These are phyloP conservation scores for Pasiphila rectangulata DNA, from an alignment of 2,888 invertebrate species.

Conservation along the genomic window DNA sequence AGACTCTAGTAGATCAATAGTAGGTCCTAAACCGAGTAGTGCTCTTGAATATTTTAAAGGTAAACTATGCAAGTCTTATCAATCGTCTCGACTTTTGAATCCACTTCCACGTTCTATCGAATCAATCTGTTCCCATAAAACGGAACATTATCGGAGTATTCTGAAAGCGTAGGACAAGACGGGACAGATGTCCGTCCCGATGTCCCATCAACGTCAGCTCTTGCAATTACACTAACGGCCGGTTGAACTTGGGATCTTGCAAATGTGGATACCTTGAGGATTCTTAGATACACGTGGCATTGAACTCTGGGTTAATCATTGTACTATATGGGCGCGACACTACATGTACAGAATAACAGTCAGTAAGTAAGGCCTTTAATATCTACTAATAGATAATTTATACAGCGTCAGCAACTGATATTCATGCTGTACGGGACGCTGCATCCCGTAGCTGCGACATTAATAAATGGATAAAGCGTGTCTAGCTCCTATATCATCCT, in stretches of 20 bases:
- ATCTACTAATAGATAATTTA: no score
- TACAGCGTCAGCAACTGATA: no score
- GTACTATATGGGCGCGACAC: no score
- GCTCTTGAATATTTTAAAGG: neutral
- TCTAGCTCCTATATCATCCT: no score
- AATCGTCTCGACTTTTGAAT: slow-evolving; percentile 30
- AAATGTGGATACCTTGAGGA: slow-evolving; percentile 26
- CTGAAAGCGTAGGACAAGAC: slow-evolving; percentile 47
- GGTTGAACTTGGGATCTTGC: slow-evolving; percentile 41
- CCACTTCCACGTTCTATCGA: slow-evolving; percentile 45
- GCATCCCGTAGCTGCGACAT: no score
- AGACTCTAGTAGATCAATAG: neutral
- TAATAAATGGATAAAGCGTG: no score
- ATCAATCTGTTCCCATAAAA: slow-evolving; percentile 45
- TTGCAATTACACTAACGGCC: slow-evolving; percentile 68
- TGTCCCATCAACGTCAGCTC: slow-evolving; percentile 56
- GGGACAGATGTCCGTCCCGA: slow-evolving; percentile 46
- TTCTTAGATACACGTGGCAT: neutral
- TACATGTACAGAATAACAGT: no score
- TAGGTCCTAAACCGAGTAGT: no score
- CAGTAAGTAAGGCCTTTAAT: no score
- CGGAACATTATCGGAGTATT: slow-evolving; percentile 56
- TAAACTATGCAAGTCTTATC: slow-evolving; percentile 3
- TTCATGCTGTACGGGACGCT: no score
- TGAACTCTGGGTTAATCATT: neutral